Evolutionary conservation across 2,797 vertebrate species (phyloP).

Genomic region (Simalia tracyae): DNA sequence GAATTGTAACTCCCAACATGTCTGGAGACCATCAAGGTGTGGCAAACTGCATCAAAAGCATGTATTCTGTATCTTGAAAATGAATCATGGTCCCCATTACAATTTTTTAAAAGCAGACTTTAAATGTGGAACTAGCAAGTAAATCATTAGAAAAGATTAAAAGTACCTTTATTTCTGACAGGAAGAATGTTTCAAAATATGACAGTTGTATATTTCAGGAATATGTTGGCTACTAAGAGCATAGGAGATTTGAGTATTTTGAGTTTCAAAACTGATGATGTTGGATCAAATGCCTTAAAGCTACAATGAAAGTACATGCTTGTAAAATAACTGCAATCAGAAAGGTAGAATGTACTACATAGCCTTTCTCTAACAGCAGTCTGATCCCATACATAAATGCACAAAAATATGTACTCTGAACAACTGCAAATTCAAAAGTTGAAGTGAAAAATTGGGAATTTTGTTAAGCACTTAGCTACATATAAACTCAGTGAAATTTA

Average conservation of each 20-base stretch:
- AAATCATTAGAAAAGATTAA: constrained; percentile 5
- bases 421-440: neutral
- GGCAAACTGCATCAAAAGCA: neutral
- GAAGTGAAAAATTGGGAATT: neutral
- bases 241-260: neutral
- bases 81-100: neutral
- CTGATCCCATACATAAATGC: neutral
- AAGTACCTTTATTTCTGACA: constrained; percentile 7
- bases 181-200: constrained; percentile 3
- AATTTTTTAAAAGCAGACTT: neutral
- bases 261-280: neutral
- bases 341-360: neutral
- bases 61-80: neutral
- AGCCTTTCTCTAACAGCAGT: neutral
- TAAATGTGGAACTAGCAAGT: neutral
- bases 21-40: neutral
- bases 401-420: neutral
- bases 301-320: neutral
- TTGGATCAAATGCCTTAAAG: neutral
- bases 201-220: neutral
- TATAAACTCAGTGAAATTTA: neutral
- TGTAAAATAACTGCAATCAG: neutral
- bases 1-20: neutral
- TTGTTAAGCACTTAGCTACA: neutral
- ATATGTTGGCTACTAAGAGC: neutral